Evolutionary conservation across 2,888 invertebrate species (phyloP).

Genomic region (Dione vanillae): DNA sequence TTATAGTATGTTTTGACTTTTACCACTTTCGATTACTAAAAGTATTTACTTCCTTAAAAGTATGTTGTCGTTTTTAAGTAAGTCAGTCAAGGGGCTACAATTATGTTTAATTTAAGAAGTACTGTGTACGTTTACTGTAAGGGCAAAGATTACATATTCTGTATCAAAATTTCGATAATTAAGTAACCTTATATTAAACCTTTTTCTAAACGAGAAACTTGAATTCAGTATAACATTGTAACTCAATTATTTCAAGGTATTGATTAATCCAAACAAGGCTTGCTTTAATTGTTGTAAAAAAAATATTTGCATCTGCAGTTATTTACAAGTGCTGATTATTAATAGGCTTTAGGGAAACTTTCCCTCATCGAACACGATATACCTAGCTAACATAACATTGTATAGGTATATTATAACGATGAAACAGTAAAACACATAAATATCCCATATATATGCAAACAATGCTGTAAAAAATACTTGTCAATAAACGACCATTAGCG

Average conservation of each 20-base stretch:
- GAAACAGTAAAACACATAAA: constrained; percentile 6
- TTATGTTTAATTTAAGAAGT: too few species aligned
- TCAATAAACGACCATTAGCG: constrained; percentile 25
- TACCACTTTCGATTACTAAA: too few species aligned
- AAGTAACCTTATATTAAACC: too few species aligned
- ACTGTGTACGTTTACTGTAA: too few species aligned
- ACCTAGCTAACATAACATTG: neutral
- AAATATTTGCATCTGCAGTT: neutral
- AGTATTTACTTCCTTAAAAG: too few species aligned
- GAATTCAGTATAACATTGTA: neutral
- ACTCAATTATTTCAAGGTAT: neutral
- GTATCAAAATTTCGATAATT: too few species aligned
- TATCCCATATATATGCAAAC: neutral
- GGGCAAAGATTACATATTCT: too few species aligned
- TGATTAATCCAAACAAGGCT: neutral
- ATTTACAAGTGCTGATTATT: neutral
- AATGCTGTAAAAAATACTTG: constrained; percentile 5
- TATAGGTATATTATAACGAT: neutral
- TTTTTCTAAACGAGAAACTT: neutral
- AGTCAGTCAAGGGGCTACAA: too few species aligned
- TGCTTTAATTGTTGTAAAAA: neutral
- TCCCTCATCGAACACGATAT: neutral
- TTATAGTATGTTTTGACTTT: too few species aligned
- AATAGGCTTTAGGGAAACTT: neutral
- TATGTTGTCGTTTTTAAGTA: too few species aligned